Conservation (phyloP, 2,113 vertebrate species). For the Physeter macrocephalus region DNA sequence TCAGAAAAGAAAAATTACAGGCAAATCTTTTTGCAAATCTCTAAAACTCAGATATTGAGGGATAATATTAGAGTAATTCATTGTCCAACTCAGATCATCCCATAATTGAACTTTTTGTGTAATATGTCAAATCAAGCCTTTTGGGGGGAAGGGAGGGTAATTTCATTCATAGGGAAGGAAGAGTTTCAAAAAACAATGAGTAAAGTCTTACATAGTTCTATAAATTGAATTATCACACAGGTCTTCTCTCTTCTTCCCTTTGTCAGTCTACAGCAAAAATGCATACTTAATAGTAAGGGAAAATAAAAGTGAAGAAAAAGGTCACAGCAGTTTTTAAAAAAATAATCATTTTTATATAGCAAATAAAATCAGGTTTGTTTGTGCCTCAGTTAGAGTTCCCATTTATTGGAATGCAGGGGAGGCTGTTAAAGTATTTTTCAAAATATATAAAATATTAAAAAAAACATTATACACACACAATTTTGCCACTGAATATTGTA, state of each 20-base stretch:
- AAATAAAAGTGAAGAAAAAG: not conserved
- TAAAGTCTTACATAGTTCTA: not conserved
- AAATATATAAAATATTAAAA: not conserved
- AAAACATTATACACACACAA: not conserved
- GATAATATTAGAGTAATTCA: not conserved
- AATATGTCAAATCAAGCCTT: not conserved
- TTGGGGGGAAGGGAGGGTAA: not conserved
- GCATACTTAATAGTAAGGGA: not conserved
- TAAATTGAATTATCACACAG: not conserved
- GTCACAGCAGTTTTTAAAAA: not conserved
- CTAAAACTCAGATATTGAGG: not conserved
- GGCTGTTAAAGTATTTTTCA: not conserved
- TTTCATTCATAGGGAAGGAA: not conserved
- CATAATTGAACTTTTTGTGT: not conserved
- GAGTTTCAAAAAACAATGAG: not conserved
- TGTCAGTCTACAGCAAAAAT: not conserved
- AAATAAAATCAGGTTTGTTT: not conserved
- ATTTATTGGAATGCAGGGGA: not conserved
- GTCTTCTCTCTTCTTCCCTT: not conserved
- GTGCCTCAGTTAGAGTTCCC: not conserved
- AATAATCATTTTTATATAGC: not conserved
- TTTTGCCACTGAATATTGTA: not conserved
- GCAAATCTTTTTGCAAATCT: not conserved
- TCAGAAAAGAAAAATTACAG: slow-evolving; percentile 27
- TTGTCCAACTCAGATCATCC: not conserved